Percentiles rank a stretch among this genome's conserved stretches.
Evolutionary conservation across 2,888 invertebrate genomes (phyloP).

Genomic region (Gymnoscelis rufifasciata): DNA sequence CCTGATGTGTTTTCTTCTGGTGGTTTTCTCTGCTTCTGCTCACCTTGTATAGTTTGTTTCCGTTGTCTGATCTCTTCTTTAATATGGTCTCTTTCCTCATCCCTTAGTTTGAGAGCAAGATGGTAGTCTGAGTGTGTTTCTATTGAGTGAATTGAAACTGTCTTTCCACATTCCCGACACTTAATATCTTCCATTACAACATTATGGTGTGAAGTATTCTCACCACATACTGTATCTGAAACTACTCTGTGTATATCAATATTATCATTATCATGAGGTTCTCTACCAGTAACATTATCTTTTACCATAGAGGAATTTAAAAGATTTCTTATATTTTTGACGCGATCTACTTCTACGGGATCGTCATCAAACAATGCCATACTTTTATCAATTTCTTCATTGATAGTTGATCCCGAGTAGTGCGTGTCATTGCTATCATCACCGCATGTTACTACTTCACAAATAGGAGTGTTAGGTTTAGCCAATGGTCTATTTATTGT

Average conservation of each 20-base stretch:
- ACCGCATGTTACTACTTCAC: conserved; percentile 47
- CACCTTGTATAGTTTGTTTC: conserved; percentile 16
- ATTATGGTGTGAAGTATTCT: neutral
- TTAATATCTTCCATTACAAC: conserved; percentile 29
- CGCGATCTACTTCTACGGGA: conserved; percentile 47
- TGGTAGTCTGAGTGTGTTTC: conserved; percentile 87
- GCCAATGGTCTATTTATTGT: conserved; percentile 7
- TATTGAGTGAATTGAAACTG: conserved; percentile 75
- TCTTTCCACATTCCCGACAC: conserved; percentile 84
- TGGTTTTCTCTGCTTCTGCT: conserved; percentile 31
- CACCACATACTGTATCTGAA: conserved; percentile 13
- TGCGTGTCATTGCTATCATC: conserved; percentile 64
- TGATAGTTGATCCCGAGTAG: conserved; percentile 67
- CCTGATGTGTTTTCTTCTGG: conserved; percentile 34
- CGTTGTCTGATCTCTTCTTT: conserved; percentile 46
- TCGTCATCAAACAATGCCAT: conserved; percentile 67
- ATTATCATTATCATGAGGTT: neutral
- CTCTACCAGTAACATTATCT: conserved; percentile 17
- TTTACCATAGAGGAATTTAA: conserved; percentile 42
- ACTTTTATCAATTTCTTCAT: conserved; percentile 70
- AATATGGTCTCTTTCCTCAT: conserved; percentile 67
- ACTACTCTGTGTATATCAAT: neutral
- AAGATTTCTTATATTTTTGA: conserved; percentile 56
- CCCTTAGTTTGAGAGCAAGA: conserved; percentile 82
- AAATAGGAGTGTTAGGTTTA: conserved; percentile 45